Evolutionary conservation across 2,113 vertebrate genomes (phyloP).

Genomic region (Dasyornis broadbenti): DNA sequence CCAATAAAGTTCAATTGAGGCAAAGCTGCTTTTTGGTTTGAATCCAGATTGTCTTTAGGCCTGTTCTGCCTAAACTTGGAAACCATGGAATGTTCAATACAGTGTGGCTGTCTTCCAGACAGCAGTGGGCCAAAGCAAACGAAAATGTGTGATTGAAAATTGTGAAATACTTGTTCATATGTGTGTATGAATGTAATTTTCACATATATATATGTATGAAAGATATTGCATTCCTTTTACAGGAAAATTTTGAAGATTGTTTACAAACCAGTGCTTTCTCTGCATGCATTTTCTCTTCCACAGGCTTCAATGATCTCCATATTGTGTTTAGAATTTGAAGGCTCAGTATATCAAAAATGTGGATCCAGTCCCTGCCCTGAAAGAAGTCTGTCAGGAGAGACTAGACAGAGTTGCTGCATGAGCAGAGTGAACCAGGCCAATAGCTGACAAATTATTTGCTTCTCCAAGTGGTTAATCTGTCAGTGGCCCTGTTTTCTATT

Average conservation of each 20-base stretch:
- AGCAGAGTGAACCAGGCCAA: neutral
- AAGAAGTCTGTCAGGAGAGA: neutral
- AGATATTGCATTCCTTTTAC: neutral
- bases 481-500: neutral
- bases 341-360: neutral
- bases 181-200: neutral
- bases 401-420: neutral
- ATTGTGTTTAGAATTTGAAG: neutral
- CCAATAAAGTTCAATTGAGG: neutral
- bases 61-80: neutral
- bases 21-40: neutral
- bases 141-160: neutral
- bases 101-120: neutral
- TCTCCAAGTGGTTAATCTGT: neutral
- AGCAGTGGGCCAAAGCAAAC: neutral
- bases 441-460: neutral
- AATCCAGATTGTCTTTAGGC: neutral
- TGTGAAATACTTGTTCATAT: neutral
- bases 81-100: neutral
- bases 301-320: fast-evolving
- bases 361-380: neutral
- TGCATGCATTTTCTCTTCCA: neutral
- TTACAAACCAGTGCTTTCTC: neutral
- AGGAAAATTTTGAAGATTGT: neutral
- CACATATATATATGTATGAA: neutral